Evolutionary conservation across 2,113 vertebrate species (phyloP), one percentile per base, ranked within the genome.

Genomic region (Thalassarche chlororhynchos): DNA sequence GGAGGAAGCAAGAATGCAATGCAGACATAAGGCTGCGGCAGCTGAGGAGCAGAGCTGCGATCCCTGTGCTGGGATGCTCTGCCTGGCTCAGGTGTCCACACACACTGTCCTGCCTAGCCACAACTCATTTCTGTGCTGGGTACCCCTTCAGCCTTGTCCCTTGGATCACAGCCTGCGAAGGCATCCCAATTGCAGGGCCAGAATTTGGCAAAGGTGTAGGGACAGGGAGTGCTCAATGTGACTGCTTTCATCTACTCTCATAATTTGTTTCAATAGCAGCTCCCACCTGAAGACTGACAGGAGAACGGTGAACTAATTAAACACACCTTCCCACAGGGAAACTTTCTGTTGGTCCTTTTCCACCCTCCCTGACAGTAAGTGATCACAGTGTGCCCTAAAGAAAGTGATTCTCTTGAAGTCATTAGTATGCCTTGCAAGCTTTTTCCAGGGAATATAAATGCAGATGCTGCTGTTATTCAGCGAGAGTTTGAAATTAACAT

Each of bases 391-490:
- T 83, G 71, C 81, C 75, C 71, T 44, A 51, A 87, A 83, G 89
- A 84, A 82, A 95, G 62, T 16, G 17, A 38, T 72, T 83, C 47
- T 92, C 75, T 60, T 38, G 36, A 52, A 86, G 51, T 83, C 65
- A 93, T 96, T 97, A 92, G 71, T 68, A 94, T 93, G 93, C 90
- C 84, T 95, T 84, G 71, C 38, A 87, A 89, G 81, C 9, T 74
- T 87, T 84, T 94, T 44, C 85, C 58, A 77, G 71, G 58, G 87
- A 80, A 80, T 80, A 89, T 85, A 94, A 97, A 94, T 95, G 89
- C 91, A 95, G 95, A 93, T 95, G 84, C 93, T 96, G 96, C 89
- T 94, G 94, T 94, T 91, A 89, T 74, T 96, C 94, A 95, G 76
- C 61, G 87, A 42, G 61, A 66, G 71, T 92, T 94, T 62, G 91